These are phyloP conservation scores for Megaustenia siamemsis DNA, from an alignment of 2,888 invertebrate species.

Conservation along the genomic window DNA sequence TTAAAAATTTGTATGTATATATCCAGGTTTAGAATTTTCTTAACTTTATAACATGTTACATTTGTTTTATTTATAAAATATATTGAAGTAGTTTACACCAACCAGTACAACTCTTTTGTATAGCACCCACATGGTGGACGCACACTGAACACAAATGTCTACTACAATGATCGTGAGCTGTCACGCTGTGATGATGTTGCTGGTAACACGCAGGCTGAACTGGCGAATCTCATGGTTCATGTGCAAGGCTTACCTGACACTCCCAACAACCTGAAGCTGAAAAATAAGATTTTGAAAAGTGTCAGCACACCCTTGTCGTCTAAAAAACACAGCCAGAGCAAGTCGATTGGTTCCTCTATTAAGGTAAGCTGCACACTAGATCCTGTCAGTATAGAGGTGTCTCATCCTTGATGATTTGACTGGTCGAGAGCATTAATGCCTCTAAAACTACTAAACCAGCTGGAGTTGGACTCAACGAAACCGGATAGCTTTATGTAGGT, in stretches of 20 bases:
- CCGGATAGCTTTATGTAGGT: too few species aligned
- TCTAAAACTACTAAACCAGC: too few species aligned
- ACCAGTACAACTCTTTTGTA: not conserved
- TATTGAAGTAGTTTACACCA: not conserved
- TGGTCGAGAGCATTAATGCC: too few species aligned
- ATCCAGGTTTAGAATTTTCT: too few species aligned
- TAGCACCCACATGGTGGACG: not conserved
- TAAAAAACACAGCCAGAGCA: constrained; percentile 30
- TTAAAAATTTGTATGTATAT: too few species aligned
- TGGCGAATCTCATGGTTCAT: constrained; percentile 44
- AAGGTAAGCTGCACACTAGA: constrained; percentile 29
- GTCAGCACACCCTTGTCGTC: constrained; percentile 33
- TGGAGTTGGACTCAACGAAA: too few species aligned
- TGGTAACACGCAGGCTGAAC: constrained; percentile 49
- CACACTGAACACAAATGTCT: constrained; percentile 43
- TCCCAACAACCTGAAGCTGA: constrained; percentile 39
- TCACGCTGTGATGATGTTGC: constrained; percentile 47
- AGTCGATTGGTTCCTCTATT: constrained; percentile 51
- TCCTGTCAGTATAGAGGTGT: too few species aligned
- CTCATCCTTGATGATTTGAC: too few species aligned
- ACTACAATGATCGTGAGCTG: constrained; percentile 47
- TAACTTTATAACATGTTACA: too few species aligned
- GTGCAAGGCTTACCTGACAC: constrained; percentile 48
- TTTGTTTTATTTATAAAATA: too few species aligned
- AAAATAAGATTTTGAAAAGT: constrained; percentile 32